Percentiles rank a stretch among this genome's conserved stretches.
phyloP scores from a whole-genome alignment of 2,797 vertebrate genomes.

The Lutjanus argentimaculatus region DNA sequence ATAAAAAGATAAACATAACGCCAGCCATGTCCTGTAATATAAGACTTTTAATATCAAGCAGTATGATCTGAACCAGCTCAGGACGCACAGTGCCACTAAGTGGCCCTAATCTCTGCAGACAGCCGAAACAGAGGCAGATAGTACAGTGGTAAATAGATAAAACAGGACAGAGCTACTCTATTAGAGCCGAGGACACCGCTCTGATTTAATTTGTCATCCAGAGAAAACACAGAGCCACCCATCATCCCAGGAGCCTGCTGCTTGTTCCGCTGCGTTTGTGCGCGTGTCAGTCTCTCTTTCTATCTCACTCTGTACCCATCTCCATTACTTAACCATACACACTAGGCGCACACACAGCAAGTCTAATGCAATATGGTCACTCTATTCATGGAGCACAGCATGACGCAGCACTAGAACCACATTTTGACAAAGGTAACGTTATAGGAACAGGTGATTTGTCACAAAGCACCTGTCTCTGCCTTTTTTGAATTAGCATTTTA shows the following conservation, averaged over 20 bases:
- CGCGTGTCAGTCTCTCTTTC: constrained; percentile 16
- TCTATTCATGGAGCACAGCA: neutral
- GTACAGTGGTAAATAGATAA: constrained; percentile 60
- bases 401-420: neutral
- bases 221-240: constrained; percentile 60
- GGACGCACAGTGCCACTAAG: constrained; percentile 4
- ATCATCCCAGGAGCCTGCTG: constrained; percentile 54
- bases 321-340: constrained; percentile 9
- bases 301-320: constrained; percentile 18
- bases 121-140: constrained; percentile 45
- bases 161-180: constrained; percentile 63
- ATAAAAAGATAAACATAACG: neutral
- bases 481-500: neutral
- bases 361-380: constrained; percentile 2
- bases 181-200: constrained; percentile 65
- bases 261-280: constrained; percentile 41
- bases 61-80: constrained; percentile 31
- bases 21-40: neutral
- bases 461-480: no score
- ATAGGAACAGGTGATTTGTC: neutral
- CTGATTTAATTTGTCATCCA: constrained; percentile 72
- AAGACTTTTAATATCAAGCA: constrained; percentile 28
- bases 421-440: neutral
- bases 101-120: constrained; percentile 28
- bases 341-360: neutral